Conservation (phyloP, 2,888 invertebrate genomes). For the Drosophila mimetica region DNA sequence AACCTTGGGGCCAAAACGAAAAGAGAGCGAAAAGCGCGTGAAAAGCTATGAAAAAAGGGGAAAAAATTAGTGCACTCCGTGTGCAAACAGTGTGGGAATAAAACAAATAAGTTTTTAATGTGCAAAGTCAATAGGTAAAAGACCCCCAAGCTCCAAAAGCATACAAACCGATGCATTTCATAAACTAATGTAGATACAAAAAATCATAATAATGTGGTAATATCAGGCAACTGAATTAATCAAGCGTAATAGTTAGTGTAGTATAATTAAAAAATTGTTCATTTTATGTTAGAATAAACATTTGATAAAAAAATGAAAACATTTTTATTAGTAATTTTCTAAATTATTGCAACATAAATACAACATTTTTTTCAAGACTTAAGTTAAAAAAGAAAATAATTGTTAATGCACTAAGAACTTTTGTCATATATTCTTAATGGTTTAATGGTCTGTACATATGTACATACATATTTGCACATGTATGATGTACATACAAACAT, state of each 20-base stretch:
- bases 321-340: no score
- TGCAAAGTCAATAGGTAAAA: conserved; percentile 2
- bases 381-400: no score
- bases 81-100: conserved; percentile 24
- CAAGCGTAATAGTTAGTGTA: not conserved
- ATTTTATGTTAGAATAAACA: no score
- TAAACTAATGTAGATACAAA: not conserved
- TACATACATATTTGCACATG: no score
- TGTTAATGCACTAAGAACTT: no score
- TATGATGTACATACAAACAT: no score
- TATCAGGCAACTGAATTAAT: not conserved
- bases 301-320: no score
- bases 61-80: conserved; percentile 11
- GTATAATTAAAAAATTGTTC: no score
- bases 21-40: conserved; percentile 54
- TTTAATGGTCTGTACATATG: no score
- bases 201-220: not conserved
- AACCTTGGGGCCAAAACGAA: conserved; percentile 68
- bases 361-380: no score
- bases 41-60: conserved; percentile 49
- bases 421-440: no score
- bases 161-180: not conserved
- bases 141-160: not conserved
- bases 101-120: conserved; percentile 40
- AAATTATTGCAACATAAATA: no score